phyloP scores from a whole-genome alignment of 2,888 invertebrate species.

The Timema podura region DNA sequence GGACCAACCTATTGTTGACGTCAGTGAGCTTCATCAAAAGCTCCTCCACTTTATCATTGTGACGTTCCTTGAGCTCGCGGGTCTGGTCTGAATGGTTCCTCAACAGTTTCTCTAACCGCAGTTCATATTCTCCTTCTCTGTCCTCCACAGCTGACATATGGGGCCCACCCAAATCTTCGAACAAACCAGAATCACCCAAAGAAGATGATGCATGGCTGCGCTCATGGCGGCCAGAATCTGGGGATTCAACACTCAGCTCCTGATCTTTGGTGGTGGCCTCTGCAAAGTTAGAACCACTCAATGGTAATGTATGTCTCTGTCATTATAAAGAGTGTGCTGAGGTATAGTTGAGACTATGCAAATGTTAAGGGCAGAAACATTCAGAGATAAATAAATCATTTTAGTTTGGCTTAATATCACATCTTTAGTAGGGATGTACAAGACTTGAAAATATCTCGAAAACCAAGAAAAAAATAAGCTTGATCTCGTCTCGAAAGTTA shows the following conservation, averaged over 20 bases:
- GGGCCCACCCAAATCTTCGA: slow-evolving; percentile 74
- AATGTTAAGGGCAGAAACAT: no score
- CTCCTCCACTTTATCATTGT: slow-evolving; percentile 61
- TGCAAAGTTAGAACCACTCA: no score
- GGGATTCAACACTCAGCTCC: neutral
- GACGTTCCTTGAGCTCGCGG: slow-evolving; percentile 70
- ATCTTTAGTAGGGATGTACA: no score
- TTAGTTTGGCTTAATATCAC: no score
- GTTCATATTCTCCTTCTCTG: slow-evolving; percentile 65
- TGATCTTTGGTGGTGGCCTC: no score
- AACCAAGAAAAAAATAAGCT: no score
- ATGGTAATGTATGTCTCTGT: no score
- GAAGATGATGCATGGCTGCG: slow-evolving; percentile 49
- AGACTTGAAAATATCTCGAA: no score
- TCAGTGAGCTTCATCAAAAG: slow-evolving; percentile 43
- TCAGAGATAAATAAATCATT: no score
- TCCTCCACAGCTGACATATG: slow-evolving; percentile 64
- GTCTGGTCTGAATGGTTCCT: slow-evolving; percentile 59
- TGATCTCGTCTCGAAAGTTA: no score
- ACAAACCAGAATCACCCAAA: slow-evolving; percentile 81
- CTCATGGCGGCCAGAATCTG: neutral
- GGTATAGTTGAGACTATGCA: no score
- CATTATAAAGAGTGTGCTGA: no score
- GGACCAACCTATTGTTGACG: slow-evolving; percentile 42
- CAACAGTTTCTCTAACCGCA: slow-evolving; percentile 69